Base-by-base conservation (phyloP, 2,797 vertebrate genomes). In the Molossus molossus region DNA sequence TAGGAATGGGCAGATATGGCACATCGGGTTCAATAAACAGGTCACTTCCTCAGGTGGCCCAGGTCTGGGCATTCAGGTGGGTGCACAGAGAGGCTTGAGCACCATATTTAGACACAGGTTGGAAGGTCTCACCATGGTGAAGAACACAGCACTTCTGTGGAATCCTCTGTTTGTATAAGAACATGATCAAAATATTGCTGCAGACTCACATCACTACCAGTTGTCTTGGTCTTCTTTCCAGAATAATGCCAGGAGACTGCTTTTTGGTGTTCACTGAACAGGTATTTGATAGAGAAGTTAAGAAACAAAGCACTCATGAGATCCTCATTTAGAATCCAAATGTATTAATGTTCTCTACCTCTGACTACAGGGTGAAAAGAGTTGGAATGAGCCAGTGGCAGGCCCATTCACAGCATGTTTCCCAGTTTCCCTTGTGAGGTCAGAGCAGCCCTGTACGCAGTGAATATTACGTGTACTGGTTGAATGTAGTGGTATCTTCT, bases 361-460 rank as follows among this genome's bases (percentile, higher is more conserved):
- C n/a, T 64, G 10, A 69, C 12, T 48, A 25, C 29, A n/a, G 48
- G 33, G 13, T 60, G 65, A 75, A 48, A 69, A 12, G 27, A 73
- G 55, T 29, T 60, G 6, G 57, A 67, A 12, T 55, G 70, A 82
- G 29, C 37, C 45, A 62, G 15, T 12, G 57, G 48, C 33, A 23
- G 11, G 33, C 33, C 53, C 70, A 45, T 60, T 96, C 17, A 10
- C 45, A n/a, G 12, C 20, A 77, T 1, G 0, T 69, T 77, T 23
- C 40, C n/a, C n/a, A 23, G 14, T 37, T 92, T 93, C 37, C 67
- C 45, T 53, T 87, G 40, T 55, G 64, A 80, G 37, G 23, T 55
- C 27, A n/a, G 2, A 70, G 37, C 0, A 2, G 25, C 29, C 53
- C 21, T 17, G 15, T 18, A 3, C 0, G 2, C 33, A 58, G 7